Base-by-base conservation (phyloP, 1,140 invertebrate genomes). In the Tribolium madens region DNA sequence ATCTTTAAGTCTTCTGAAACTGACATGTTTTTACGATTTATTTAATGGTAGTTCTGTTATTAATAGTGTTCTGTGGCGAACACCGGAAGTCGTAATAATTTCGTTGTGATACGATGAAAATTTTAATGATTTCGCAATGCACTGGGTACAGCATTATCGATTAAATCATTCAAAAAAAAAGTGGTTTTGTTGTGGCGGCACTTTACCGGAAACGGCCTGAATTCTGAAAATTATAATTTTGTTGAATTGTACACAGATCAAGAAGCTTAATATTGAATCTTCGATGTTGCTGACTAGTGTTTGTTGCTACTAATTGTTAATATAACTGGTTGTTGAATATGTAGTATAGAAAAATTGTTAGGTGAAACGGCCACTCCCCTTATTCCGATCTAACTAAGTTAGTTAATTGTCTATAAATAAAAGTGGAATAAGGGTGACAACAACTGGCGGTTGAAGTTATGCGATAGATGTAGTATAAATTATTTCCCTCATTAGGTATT, bases 271-370 rank as follows among this genome's bases (percentile, higher is more conserved):
- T 60, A 60, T 64, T 64, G 52, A 57, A 57, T 64, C 60, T 70
- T 73, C 21, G 71, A 77, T 77, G 76, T 77, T 77, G 76, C 76
- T 77, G 48, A 77, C 31, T 77, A 77, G 76, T 77, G 76, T 77
- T 77, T 77, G 76, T 77, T 77, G 76, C 76, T 77, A 77, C 53
- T 77, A 64, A 53, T 77, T 76, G 69, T 73, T 73, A 76, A 76
- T 60, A 72, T 77, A 77, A 77, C 47, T 77, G 76, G 76, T 77
- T 77, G 76, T 77, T 77, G 73, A 48, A 64, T 73, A 73, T 64
- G 57, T 64, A 64, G 57, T 64, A 64, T 64, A 64, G 57, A 64
- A 21, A 64, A 64, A 21, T 64, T 64, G 57, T 64, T 64, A 64
- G 57, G 57, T 64, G 3, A 64, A 15, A 64, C 57, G 31, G 52